A percentile compares a stretch with the other conserved stretches of the same genome.
phyloP scores from a whole-genome alignment of 1,140 invertebrate genomes.

The Caenorhabditis briggsae region DNA sequence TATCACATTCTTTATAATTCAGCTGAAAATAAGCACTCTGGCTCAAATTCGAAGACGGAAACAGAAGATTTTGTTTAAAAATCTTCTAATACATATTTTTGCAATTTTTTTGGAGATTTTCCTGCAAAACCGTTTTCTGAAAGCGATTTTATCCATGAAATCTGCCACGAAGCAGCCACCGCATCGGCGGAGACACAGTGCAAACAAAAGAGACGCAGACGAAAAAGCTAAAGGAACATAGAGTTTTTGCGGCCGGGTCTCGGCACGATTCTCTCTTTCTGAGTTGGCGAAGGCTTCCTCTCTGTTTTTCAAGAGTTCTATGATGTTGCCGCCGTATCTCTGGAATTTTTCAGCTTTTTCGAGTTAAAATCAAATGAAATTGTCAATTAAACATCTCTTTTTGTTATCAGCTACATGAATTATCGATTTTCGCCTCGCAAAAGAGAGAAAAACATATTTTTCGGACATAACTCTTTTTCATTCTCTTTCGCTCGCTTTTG shows the following conservation, averaged over 20 bases:
- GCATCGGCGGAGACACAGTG: background rate
- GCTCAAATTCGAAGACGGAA: too few species aligned
- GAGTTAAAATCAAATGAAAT: background rate
- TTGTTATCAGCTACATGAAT: background rate
- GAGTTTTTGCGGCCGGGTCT: background rate
- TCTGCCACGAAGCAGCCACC: constrained; percentile 13
- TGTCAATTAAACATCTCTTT: background rate
- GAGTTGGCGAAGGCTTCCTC: constrained; percentile 31
- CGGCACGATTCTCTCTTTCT: background rate
- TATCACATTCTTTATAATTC: too few species aligned
- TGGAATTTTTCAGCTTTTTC: background rate
- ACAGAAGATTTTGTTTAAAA: too few species aligned
- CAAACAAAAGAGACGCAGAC: constrained; percentile 8
- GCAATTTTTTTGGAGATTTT: background rate
- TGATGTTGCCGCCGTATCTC: constrained; percentile 10
- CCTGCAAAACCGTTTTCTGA: background rate
- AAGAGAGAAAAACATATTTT: background rate
- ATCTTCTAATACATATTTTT: background rate
- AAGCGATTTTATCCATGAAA: constrained; percentile 23
- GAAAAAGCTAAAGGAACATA: constrained; percentile 6
- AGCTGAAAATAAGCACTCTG: too few species aligned
- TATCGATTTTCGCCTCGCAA: background rate
- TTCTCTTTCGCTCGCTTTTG: background rate
- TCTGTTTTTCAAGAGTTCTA: background rate
- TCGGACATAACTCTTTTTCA: background rate